phyloP scores from a whole-genome alignment of 2,888 invertebrate species.

The Andrena hattorfiana region DNA sequence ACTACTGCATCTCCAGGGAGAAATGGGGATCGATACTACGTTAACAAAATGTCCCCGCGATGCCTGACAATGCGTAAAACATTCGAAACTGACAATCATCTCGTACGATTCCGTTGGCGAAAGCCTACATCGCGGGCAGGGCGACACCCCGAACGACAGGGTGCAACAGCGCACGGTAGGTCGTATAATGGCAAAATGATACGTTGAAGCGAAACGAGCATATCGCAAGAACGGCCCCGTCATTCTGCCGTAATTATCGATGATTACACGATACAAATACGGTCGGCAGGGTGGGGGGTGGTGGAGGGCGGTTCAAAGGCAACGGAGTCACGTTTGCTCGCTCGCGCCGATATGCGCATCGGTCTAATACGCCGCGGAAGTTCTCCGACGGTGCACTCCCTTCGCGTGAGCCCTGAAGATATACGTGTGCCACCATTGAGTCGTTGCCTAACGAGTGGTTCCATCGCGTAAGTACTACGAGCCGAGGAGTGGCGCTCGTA shows the following conservation, averaged over 20 bases:
- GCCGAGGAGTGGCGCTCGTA: slow-evolving; percentile 57
- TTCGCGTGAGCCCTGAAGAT: slow-evolving; percentile 55
- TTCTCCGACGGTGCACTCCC: slow-evolving; percentile 24
- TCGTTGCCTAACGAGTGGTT: slow-evolving; percentile 61
- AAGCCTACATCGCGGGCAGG: slow-evolving; percentile 11
- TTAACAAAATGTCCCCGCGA: background rate
- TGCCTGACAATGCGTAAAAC: slow-evolving; percentile 6
- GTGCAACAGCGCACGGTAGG: slow-evolving; percentile 20
- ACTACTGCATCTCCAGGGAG: too few relatives aligned
- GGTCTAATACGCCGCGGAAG: slow-evolving; percentile 22
- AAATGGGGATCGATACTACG: too few relatives aligned
- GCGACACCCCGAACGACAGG: slow-evolving; percentile 24
- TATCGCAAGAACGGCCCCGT: slow-evolving; percentile 65
- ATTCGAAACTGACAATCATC: slow-evolving; percentile 28
- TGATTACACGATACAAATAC: slow-evolving; percentile 68
- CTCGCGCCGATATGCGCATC: slow-evolving; percentile 38
- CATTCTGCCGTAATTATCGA: slow-evolving; percentile 69
- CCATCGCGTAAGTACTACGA: slow-evolving; percentile 56
- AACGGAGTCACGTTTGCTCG: slow-evolving; percentile 44
- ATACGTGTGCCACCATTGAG: slow-evolving; percentile 44
- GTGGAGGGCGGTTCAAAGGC: slow-evolving; percentile 46
- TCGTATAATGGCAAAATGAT: slow-evolving; percentile 64
- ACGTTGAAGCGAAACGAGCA: slow-evolving; percentile 57
- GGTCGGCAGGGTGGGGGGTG: background rate
- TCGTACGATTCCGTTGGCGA: slow-evolving; percentile 18